These are phyloP conservation scores for Oscheius myriophilus DNA, from an alignment of 2,888 invertebrate genomes.

Conservation along the genomic window DNA sequence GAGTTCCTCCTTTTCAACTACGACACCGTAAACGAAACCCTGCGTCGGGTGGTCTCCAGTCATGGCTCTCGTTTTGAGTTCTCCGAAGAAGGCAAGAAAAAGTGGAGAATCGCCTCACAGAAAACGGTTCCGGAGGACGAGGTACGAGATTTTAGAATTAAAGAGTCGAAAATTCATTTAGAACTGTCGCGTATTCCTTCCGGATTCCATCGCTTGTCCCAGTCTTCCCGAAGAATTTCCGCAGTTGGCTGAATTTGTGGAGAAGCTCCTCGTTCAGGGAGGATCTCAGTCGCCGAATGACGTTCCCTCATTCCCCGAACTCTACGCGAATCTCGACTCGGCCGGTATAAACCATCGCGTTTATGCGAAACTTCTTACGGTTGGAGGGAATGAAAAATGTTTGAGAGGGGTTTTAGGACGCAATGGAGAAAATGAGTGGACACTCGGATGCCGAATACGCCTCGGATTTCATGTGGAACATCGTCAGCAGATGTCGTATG, in stretches of 20 bases:
- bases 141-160: background rate
- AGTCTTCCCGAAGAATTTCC: background rate
- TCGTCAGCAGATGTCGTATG: slow-evolving; percentile 21
- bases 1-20: background rate
- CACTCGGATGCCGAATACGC: background rate
- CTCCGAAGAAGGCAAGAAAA: too few relatives aligned
- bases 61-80: too few relatives aligned
- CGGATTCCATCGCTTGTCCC: background rate
- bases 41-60: too few relatives aligned
- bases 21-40: background rate
- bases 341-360: background rate
- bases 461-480: slow-evolving; percentile 1
- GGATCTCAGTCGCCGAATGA: background rate
- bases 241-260: background rate
- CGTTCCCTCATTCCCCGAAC: slow-evolving; percentile 13
- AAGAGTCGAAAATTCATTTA: background rate
- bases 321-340: slow-evolving; percentile 1
- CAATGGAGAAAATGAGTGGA: background rate
- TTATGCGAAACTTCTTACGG: slow-evolving; percentile 15
- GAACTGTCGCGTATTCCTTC: slow-evolving; percentile 1
- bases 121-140: background rate
- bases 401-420: background rate
- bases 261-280: slow-evolving; percentile 2
- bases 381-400: background rate
- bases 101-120: too few relatives aligned